Evolutionary conservation across 2,888 invertebrate genomes (phyloP).

Genomic region (Oxycera nigricornis): DNA sequence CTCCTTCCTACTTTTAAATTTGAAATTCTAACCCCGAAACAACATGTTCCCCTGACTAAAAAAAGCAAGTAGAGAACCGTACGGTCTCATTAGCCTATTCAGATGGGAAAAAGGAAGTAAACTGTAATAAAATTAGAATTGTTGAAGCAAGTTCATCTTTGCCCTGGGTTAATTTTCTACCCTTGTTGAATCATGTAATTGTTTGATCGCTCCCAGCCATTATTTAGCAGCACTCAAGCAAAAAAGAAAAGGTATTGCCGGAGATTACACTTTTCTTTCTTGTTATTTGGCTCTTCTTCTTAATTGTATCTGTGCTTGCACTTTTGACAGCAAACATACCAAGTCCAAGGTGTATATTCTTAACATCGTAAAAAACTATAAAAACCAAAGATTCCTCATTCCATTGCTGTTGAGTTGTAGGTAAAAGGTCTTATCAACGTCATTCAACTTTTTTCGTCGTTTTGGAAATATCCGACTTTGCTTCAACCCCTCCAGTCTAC

Average conservation of each 20-base stretch:
- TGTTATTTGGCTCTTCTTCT: neutral
- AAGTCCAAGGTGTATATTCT: too few relatives aligned
- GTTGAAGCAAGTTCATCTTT: slow-evolving; percentile 25
- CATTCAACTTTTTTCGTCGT: too few relatives aligned
- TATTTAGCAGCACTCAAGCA: slow-evolving; percentile 22
- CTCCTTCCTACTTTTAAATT: too few relatives aligned
- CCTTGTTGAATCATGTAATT: slow-evolving; percentile 32
- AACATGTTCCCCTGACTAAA: neutral
- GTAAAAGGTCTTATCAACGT: too few relatives aligned
- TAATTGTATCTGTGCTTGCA: too few relatives aligned
- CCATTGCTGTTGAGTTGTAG: too few relatives aligned
- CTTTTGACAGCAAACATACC: too few relatives aligned
- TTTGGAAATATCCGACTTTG: too few relatives aligned
- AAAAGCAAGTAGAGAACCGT: neutral
- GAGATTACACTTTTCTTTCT: neutral
- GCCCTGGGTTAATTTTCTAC: slow-evolving; percentile 17
- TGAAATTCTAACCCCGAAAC: too few relatives aligned
- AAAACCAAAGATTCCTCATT: too few relatives aligned
- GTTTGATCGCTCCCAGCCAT: slow-evolving; percentile 29
- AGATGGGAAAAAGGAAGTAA: slow-evolving; percentile 17
- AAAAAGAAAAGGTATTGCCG: neutral
- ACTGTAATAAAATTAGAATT: slow-evolving; percentile 34
- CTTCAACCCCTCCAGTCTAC: too few relatives aligned
- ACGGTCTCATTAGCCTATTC: slow-evolving; percentile 12
- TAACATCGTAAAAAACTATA: too few relatives aligned